Evolutionary conservation across 30 jellyfish, hydroid and myxozoan species (phyloP), one percentile per base, ranked within the genome.

Genomic region (Catostylus mosaicus): DNA sequence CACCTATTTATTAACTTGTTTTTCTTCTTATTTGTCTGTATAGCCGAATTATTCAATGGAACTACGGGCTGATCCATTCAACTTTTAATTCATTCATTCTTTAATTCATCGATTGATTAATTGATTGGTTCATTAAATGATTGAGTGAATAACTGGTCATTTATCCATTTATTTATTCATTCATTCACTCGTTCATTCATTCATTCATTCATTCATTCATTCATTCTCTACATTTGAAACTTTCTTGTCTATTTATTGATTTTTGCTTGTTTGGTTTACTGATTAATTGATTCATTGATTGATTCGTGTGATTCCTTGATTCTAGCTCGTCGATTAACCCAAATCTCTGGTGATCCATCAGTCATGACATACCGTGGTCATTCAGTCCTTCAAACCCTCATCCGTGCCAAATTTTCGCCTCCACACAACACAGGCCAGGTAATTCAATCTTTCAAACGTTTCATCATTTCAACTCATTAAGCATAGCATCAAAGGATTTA

Each of bases 321-420:
- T 59, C 24, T 74, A 92, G 98, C 97, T 19, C 96, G 84, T 12
- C 88, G 98, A 59, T 59, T 83, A 77, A 75, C 90, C 51, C 78
- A 66, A 12, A 66, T 74, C 33, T 48, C 47, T 18, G 96, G 95
- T 26, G 94, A 92, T 31, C 97, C 95, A 36, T 86, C 98, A n/a
- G 77, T 92, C 65, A 92, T 92, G 98, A 92, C 98, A 30, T 92
- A 92, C 79, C 86, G 92, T 22, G 98, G 98, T 1, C 98, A 92
- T 67, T 67, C 95, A 1, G 98, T 92, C 24, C 87, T 92, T 36
- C 98, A 92, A 61, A 92, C 98, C 7, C 51, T 92, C 68, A 20
- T 86, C 22, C 82, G 98, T 20, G 98, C 98, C 32, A 73, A 80
- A 61, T 92, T 92, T 50, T 92, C 98, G 31, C 98, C 98, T 16